Percentiles rank a stretch among this genome's conserved stretches.
These are phyloP conservation scores for Cataglyphis rosenhaueri DNA, from an alignment of 2,888 invertebrate species.

Conservation along the genomic window DNA sequence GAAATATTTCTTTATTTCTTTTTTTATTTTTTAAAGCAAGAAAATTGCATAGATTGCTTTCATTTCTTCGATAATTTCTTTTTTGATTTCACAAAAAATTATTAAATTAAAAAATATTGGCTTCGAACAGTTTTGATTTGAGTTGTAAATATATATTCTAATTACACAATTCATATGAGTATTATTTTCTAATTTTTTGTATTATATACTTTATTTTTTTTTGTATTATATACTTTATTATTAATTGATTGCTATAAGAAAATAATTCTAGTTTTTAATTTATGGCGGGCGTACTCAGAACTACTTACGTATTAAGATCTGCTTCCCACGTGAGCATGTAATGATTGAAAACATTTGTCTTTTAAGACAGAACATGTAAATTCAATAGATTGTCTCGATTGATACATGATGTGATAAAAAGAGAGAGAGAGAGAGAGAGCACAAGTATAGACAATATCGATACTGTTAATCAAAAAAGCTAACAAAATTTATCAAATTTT, in stretches of 20 bases:
- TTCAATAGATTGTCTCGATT: not conserved
- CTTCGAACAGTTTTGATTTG: conserved; percentile 2
- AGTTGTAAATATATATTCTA: not conserved
- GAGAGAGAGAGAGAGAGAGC: not conserved
- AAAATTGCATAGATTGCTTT: not conserved
- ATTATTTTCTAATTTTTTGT: not conserved
- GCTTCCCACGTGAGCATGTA: conserved; percentile 27
- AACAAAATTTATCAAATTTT: conserved; percentile 18
- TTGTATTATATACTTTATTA: not conserved
- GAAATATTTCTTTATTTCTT: not conserved
- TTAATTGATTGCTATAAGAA: not conserved
- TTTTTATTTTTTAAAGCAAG: not conserved
- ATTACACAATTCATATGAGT: not conserved
- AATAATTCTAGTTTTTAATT: conserved; percentile 10
- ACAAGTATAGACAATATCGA: conserved; percentile 1
- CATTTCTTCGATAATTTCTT: not conserved
- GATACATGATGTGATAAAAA: conserved; percentile 27
- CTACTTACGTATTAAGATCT: conserved; percentile 37
- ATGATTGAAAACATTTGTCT: conserved; percentile 26
- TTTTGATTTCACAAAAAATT: not conserved
- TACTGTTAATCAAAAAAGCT: conserved; percentile 16
- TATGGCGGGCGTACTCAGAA: not conserved
- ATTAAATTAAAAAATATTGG: not conserved
- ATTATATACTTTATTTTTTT: not conserved
- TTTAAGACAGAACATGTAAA: conserved; percentile 9